phyloP scores from a whole-genome alignment of 2,888 invertebrate species.

The Thera britannica region DNA sequence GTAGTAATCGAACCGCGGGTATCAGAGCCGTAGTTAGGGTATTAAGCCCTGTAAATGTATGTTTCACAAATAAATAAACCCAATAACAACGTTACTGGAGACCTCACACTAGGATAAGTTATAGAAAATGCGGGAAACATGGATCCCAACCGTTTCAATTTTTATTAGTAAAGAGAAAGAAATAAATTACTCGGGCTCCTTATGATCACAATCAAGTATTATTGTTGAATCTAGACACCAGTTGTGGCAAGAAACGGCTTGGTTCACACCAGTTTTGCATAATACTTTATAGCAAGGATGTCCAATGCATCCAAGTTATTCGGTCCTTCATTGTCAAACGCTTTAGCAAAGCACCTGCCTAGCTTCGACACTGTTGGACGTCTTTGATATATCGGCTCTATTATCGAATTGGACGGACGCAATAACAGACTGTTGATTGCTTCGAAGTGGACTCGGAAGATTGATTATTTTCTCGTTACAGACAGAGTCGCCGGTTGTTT shows the following conservation, averaged over 20 bases:
- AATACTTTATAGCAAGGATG: not conserved
- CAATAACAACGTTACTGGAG: too few species aligned
- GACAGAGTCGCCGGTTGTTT: constrained; percentile 64
- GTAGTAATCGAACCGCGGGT: constrained; percentile 77
- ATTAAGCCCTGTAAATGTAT: not conserved
- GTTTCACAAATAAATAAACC: not conserved
- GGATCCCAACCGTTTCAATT: too few species aligned
- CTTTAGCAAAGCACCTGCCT: constrained; percentile 4
- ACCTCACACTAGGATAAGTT: too few species aligned
- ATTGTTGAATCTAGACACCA: too few species aligned
- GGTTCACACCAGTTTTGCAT: too few species aligned
- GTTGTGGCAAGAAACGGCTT: too few species aligned
- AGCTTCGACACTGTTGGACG: constrained; percentile 50
- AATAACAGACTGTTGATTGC: constrained; percentile 84
- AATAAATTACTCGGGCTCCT: too few species aligned
- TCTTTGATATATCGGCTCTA: constrained; percentile 84
- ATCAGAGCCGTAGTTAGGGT: constrained; percentile 15
- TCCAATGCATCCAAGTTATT: not conserved
- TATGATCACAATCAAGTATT: too few species aligned
- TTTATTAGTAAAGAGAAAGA: too few species aligned
- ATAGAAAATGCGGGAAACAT: too few species aligned
- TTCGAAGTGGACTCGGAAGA: constrained; percentile 81
- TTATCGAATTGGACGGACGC: constrained; percentile 83
- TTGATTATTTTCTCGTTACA: constrained; percentile 83
- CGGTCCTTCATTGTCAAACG: not conserved